Evolutionary conservation across 2,888 invertebrate genomes (phyloP), one percentile per base, ranked within the genome.

Genomic region (Sarcophaga variegata): DNA sequence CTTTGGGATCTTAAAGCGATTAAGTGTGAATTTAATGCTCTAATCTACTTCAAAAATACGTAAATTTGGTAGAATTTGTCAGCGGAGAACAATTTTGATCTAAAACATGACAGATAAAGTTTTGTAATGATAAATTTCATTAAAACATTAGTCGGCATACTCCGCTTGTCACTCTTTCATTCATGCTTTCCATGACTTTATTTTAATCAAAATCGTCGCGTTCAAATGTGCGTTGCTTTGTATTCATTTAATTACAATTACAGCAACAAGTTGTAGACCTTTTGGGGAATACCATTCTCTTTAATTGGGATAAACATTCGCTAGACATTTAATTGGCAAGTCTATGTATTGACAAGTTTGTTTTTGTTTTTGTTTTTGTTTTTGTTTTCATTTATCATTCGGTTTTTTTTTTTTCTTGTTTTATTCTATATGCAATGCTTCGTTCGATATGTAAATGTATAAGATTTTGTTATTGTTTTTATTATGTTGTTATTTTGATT

Each of bases 371-470:
- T n/a, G 54, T 49, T 25, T 54, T 6, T 70, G 60, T 22, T 8
- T 59, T 54, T 54, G 17, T 17, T 17, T 54, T 37, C 37, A 10
- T 37, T 37, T 37, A 47, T 67, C 54, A 27, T 60, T 67, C 22
- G 20, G 20, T 37, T 49, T 54, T 60, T 20, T 63, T 47, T 71
- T 22, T n/a, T 14, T 20, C 37, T 22, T 45, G 4, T 49, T 14
- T 54, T 14, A 4, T 17, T 54, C 4, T 17, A 49, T 49, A 49
- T 54, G 17, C 17, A 54, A 14, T 54, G 17, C 17, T 54, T 54
- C 17, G 72, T 74, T 69, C 74, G 69, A 25, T 47, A 71, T 75
- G 79, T 75, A 80, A 80, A 80, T 71, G 81, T 72, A 60, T 74
- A 62, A 74, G 69, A 79, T 45, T 20, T 11, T 63, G 5, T 71